Conservation (phyloP, 2,888 invertebrate species). For the Argyra leucocephala region DNA sequence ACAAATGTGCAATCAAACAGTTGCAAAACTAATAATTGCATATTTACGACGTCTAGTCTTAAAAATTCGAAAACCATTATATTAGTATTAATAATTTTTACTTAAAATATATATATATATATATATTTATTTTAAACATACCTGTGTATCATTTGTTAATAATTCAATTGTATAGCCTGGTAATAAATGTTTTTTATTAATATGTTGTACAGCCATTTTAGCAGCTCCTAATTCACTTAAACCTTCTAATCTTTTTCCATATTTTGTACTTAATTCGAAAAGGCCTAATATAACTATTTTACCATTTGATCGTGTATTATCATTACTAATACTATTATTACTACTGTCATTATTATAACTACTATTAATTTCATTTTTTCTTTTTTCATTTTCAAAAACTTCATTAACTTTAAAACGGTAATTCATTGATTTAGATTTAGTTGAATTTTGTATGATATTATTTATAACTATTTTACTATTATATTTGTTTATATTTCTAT, state of each 20-base stretch:
- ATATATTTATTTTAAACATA: constrained; percentile 40
- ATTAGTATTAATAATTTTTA: too few relatives aligned
- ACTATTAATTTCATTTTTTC: constrained; percentile 24
- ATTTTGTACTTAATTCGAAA: constrained; percentile 63
- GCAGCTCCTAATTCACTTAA: constrained; percentile 69
- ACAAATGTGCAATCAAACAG: too few relatives aligned
- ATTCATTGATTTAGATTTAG: constrained; percentile 22
- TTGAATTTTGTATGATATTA: background rate
- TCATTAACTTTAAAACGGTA: constrained; percentile 41
- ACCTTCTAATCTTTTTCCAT: constrained; percentile 58
- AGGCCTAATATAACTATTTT: constrained; percentile 64
- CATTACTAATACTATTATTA: constrained; percentile 22
- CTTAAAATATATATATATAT: too few relatives aligned
- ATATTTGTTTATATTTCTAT: background rate
- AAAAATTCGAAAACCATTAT: too few relatives aligned
- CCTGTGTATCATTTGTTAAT: constrained; percentile 78
- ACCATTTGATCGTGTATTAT: constrained; percentile 38
- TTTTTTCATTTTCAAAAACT: constrained; percentile 41
- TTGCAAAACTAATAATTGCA: too few relatives aligned
- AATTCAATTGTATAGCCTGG: constrained; percentile 66
- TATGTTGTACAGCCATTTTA: constrained; percentile 65
- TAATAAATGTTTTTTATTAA: constrained; percentile 58
- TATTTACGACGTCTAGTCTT: too few relatives aligned
- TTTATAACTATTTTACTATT: too few relatives aligned
- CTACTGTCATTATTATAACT: constrained; percentile 1